Evolutionary conservation across 2,888 invertebrate genomes (phyloP).

Genomic region (Phaonia tiefii): DNA sequence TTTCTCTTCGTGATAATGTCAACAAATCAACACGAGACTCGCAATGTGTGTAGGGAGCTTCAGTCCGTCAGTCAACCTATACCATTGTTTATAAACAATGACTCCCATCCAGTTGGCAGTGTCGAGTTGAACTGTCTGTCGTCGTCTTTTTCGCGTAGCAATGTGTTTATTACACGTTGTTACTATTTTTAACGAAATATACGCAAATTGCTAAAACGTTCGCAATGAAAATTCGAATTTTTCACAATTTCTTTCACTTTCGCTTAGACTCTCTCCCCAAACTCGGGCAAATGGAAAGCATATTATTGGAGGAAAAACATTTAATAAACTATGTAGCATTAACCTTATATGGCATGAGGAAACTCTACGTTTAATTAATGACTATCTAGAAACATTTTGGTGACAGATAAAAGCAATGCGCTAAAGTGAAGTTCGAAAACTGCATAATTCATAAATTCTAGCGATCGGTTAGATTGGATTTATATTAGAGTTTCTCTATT

Average conservation of each 20-base stretch:
- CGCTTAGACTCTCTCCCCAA: too few species aligned
- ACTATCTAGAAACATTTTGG: too few species aligned
- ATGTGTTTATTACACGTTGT: not conserved
- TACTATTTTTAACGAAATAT: conserved; percentile 27
- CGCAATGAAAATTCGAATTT: not conserved
- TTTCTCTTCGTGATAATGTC: conserved; percentile 63
- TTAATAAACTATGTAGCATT: conserved; percentile 45
- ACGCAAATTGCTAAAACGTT: not conserved
- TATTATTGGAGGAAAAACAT: conserved; percentile 28
- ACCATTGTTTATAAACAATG: conserved; percentile 65
- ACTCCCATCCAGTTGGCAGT: not conserved
- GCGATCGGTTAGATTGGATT: conserved; percentile 15
- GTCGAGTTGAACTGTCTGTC: not conserved
- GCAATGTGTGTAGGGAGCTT: not conserved
- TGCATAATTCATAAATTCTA: conserved; percentile 16
- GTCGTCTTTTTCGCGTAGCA: not conserved
- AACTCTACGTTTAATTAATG: conserved; percentile 35
- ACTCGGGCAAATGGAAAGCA: conserved; percentile 13
- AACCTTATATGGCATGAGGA: conserved; percentile 61
- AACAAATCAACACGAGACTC: conserved; percentile 59
- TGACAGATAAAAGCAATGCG: conserved; percentile 20
- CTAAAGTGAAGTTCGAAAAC: conserved; percentile 2
- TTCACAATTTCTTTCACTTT: conserved; percentile 2
- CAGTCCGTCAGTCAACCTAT: not conserved
- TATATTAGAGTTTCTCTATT: not conserved